Percentiles rank a stretch among this genome's conserved stretches.
Conservation (phyloP, 2,113 vertebrate genomes). For the Ctenodactylus gundi region DNA sequence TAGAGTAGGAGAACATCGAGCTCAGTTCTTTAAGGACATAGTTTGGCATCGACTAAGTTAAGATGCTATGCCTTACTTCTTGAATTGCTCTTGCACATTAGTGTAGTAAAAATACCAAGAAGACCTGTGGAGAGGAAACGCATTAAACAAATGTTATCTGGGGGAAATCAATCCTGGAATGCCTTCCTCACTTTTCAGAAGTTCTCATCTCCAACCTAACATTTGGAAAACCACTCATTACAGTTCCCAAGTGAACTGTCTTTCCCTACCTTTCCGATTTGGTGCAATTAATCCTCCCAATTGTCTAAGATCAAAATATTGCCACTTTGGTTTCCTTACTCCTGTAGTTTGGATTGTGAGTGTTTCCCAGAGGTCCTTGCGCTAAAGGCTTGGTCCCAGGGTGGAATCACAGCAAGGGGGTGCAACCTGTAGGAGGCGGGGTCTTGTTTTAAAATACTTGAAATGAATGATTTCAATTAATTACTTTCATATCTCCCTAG, state of each 20-base stretch:
- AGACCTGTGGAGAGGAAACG: background rate
- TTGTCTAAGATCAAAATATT: background rate
- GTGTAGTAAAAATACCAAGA: background rate
- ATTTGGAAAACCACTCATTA: background rate
- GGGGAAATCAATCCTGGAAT: background rate
- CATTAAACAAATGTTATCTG: background rate
- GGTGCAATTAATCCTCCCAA: background rate
- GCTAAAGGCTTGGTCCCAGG: background rate
- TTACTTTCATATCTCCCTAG: background rate
- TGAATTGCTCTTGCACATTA: background rate
- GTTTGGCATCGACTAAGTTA: background rate
- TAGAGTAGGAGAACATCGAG: background rate
- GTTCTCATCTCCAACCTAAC: background rate
- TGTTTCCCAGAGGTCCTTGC: background rate
- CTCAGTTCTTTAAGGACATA: background rate
- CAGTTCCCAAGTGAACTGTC: background rate
- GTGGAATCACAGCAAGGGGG: too few species aligned
- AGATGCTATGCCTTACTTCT: background rate
- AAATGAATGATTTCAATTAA: background rate
- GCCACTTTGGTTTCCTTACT: background rate
- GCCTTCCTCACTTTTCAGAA: background rate
- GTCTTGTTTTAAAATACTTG: background rate
- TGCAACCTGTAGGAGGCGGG: too few species aligned
- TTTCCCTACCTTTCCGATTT: background rate
- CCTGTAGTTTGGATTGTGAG: background rate